Conservation (phyloP, 2,888 invertebrate genomes). For the Monopis laevigella region DNA sequence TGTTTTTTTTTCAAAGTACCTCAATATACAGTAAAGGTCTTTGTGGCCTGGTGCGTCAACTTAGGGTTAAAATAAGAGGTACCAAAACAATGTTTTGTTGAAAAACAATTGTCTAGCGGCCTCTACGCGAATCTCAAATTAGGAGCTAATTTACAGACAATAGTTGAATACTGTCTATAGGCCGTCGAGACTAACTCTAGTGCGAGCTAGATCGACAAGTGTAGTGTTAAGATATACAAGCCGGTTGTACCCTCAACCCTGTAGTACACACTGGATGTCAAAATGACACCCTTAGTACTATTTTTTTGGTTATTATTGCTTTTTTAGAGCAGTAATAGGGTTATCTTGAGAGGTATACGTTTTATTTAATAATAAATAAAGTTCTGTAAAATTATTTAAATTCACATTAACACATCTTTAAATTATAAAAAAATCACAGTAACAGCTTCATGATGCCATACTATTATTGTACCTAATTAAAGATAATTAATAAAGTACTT, state of each 20-base stretch:
- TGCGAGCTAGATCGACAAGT: constrained; percentile 31
- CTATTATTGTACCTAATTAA: no score
- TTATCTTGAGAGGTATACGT: constrained; percentile 41
- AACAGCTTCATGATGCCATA: no score
- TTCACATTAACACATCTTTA: no score
- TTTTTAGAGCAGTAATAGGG: constrained; percentile 35
- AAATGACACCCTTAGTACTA: constrained; percentile 45
- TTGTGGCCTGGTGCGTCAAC: no score
- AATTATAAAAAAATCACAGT: no score
- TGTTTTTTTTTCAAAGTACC: no score
- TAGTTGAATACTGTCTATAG: constrained; percentile 55
- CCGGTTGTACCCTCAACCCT: constrained; percentile 43
- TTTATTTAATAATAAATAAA: constrained; percentile 23
- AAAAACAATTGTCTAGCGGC: constrained; percentile 61
- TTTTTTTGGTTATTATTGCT: constrained; percentile 41
- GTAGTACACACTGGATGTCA: constrained; percentile 47
- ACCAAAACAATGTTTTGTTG: constrained; percentile 67
- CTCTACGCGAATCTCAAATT: constrained; percentile 38
- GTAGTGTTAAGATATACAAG: constrained; percentile 17
- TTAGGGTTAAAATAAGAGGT: no score
- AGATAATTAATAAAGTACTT: no score
- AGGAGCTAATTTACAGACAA: constrained; percentile 46
- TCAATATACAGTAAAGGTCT: no score
- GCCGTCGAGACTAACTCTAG: constrained; percentile 25
- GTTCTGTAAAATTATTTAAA: constrained; percentile 39